Percentiles rank a stretch among this genome's conserved stretches.
phyloP scores from a whole-genome alignment of 2,113 vertebrate species.

The Baryphthengus martii region DNA sequence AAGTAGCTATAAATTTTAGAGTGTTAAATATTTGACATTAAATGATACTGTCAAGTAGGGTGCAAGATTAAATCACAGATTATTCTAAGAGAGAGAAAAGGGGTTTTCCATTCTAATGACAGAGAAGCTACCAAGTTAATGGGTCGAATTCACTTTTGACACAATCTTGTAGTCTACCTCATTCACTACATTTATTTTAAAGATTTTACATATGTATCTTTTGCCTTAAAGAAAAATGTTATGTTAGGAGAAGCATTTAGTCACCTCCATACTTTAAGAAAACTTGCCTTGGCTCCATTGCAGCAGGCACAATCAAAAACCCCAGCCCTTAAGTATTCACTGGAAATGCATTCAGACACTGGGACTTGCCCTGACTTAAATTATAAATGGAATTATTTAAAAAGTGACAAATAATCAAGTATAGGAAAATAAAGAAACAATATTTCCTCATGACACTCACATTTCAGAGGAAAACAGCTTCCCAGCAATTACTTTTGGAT shows the following conservation, averaged over 20 bases:
- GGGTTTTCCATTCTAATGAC: neutral
- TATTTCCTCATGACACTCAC: neutral
- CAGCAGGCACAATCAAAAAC: neutral
- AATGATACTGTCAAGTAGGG: neutral
- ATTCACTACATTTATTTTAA: neutral
- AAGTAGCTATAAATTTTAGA: constrained; percentile 14
- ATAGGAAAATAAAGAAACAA: neutral
- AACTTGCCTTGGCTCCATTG: neutral
- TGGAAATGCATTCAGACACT: neutral
- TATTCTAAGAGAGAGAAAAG: neutral
- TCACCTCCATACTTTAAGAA: neutral
- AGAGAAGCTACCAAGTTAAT: neutral
- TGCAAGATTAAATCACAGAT: neutral
- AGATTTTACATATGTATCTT: neutral
- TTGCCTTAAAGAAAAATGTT: neutral
- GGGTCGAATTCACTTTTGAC: neutral
- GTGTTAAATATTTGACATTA: constrained; percentile 34
- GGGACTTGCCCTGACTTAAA: neutral
- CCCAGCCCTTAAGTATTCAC: neutral
- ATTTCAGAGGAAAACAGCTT: neutral
- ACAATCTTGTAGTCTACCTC: neutral
- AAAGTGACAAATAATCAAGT: neutral
- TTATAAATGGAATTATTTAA: neutral
- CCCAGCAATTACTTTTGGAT: neutral
- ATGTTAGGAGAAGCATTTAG: neutral